Percentiles rank a stretch among this genome's conserved stretches.
Conservation (phyloP, 2,797 vertebrate species). For the Trichosurus vulpecula region DNA sequence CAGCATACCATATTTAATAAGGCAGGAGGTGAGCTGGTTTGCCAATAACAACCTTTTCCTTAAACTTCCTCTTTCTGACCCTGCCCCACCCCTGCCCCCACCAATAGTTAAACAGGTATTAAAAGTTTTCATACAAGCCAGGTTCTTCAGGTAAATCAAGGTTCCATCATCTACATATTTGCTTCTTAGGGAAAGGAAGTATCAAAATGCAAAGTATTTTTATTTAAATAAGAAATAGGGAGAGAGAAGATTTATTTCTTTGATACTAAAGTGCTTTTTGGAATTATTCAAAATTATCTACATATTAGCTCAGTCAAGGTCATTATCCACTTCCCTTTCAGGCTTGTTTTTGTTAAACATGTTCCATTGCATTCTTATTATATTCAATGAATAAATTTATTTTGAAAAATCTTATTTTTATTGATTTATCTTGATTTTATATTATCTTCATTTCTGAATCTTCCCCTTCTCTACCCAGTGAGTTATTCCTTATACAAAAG, state of each 20-base stretch:
- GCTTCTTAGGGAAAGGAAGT: neutral
- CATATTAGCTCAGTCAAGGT: too few species aligned
- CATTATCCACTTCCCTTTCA: neutral
- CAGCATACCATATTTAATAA: too few species aligned
- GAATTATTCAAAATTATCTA: neutral
- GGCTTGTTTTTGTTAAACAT: conserved; percentile 20
- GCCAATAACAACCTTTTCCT: too few species aligned
- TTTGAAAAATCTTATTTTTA: neutral
- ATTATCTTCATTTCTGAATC: neutral
- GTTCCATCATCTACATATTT: neutral
- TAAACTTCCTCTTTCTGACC: too few species aligned
- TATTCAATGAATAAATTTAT: neutral
- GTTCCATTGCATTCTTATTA: neutral
- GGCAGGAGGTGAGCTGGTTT: too few species aligned
- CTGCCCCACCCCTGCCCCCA: too few species aligned
- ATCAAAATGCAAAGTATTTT: neutral
- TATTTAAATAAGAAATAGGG: conserved; percentile 29
- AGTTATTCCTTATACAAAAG: neutral
- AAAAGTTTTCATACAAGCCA: too few species aligned
- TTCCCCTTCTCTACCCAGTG: neutral
- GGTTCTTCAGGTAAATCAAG: neutral
- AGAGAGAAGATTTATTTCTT: conserved; percentile 32
- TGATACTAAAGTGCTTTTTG: neutral
- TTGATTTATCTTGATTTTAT: neutral
- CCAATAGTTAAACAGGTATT: too few species aligned